Evolutionary conservation across 2,797 vertebrate species (phyloP), one percentile per base, ranked within the genome.

Genomic region (Cyclopterus lumpus): DNA sequence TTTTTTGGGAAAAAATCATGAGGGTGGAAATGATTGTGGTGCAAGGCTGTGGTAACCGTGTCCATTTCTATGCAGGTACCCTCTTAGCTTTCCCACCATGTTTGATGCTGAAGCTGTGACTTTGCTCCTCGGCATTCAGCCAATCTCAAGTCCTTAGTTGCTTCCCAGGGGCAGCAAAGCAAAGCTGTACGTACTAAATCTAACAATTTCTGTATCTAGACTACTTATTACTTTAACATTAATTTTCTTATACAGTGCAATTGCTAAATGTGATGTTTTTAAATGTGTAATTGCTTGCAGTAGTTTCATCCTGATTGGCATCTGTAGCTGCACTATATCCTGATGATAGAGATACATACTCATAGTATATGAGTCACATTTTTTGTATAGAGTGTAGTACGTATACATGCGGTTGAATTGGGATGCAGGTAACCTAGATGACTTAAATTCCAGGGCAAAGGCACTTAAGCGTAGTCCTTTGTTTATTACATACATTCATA

Each of bases 1-100:
- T 83, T 90, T 90, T 89, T 89, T 85, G 86, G 86, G 58, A 81
- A 85, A 82, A 88, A 85, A 67, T 71, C 8, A 1, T 51, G 71
- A 64, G 8, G 10, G 36, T 6, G n/a, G 42, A 81, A 30, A 68
- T 53, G 49, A 63, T 32, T 84, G 46, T 65, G 51, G 20, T 73
- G 40, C 22, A 38, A 42, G 28, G 58, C 55, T 61, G 18, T 59
- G 48, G 44, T 67, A 73, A 75, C 55, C 18, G 24, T 72, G 34
- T 59, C 28, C 57, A 68, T 80, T 79, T 72, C 11, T 55, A 54
- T 75, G 62, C 59, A 64, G 54, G 34, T 46, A 61, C 42, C 57
- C 38, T 66, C 10, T 38, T 40, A 34, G 14, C 68, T 62, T 76
- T 60, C 24, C 51, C 10, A 28, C 18, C 15, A 28, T 76, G 46